Percentiles rank a stretch among this genome's conserved stretches.
These are phyloP conservation scores for Sebastes trivittatus DNA, from an alignment of 2,797 vertebrate species.

Conservation along the genomic window DNA sequence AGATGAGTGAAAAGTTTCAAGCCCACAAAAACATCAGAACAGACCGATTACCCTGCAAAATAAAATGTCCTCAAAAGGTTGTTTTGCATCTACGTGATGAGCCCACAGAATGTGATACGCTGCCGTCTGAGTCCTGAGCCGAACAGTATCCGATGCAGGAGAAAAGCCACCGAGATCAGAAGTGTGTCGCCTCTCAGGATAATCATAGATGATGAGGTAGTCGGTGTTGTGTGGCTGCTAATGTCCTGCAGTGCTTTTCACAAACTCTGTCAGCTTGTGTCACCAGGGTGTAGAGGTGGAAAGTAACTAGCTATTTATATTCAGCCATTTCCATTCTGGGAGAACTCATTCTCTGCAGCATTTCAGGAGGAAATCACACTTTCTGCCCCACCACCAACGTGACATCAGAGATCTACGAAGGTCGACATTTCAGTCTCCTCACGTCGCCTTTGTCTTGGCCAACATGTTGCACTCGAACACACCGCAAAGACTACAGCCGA, in stretches of 20 bases:
- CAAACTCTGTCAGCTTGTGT: background rate
- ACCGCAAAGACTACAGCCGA: too few relatives aligned
- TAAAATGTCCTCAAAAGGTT: slow-evolving; percentile 32
- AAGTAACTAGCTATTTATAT: background rate
- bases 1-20: background rate
- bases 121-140: slow-evolving; percentile 27
- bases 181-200: background rate
- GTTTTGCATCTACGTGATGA: slow-evolving; percentile 52
- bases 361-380: too few relatives aligned
- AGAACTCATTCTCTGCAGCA: background rate
- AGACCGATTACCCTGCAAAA: background rate
- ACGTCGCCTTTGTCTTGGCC: rapidly evolving
- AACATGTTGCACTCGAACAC: too few relatives aligned
- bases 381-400: background rate
- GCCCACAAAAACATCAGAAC: background rate
- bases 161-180: background rate
- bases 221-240: background rate
- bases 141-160: slow-evolving; percentile 39
- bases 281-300: background rate
- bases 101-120: slow-evolving; percentile 63
- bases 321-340: background rate
- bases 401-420: too few relatives aligned
- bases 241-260: background rate
- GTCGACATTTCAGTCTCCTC: too few relatives aligned
- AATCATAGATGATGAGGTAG: background rate